These are phyloP conservation scores for Macrotis lagotis DNA, from an alignment of 2,113 vertebrate genomes.

Conservation along the genomic window DNA sequence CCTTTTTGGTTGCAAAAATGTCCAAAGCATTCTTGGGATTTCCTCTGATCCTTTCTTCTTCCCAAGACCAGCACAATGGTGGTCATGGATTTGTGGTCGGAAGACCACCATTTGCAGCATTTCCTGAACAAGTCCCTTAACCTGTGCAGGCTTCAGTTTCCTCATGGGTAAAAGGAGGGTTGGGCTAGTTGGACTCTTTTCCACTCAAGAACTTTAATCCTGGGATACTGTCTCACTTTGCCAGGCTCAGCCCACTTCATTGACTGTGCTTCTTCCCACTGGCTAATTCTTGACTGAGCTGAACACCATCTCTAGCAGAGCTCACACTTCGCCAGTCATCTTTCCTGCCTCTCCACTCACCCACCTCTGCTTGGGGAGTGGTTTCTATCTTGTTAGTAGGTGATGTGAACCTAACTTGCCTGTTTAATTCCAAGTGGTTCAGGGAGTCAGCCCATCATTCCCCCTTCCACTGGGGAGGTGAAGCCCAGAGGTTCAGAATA, in stretches of 20 bases:
- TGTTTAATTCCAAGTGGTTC: not conserved
- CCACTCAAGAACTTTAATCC: not conserved
- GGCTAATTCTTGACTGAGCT: not conserved
- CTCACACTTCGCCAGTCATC: not conserved
- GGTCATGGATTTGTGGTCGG: not conserved
- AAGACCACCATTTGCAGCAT: not conserved
- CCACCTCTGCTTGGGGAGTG: not conserved
- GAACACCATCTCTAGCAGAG: not conserved
- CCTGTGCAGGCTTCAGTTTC: not conserved
- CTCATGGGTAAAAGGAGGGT: not conserved
- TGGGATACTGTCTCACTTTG: not conserved
- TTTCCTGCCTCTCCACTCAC: conserved; percentile 36
- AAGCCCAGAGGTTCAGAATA: not conserved
- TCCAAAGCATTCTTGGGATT: conserved; percentile 57
- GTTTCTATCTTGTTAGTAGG: not conserved
- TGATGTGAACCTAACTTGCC: not conserved
- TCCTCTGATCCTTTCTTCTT: conserved; percentile 53
- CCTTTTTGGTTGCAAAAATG: conserved; percentile 26
- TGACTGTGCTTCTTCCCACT: not conserved
- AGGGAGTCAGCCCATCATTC: conserved; percentile 87
- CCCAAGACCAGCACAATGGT: not conserved
- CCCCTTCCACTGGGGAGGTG: not conserved
- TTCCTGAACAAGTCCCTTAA: not conserved
- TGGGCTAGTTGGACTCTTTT: not conserved
- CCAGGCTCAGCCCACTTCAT: not conserved